A percentile compares a stretch with the other conserved stretches of the same genome.
Evolutionary conservation across 2,888 invertebrate species (phyloP).

Genomic region (Chouioia cunea): DNA sequence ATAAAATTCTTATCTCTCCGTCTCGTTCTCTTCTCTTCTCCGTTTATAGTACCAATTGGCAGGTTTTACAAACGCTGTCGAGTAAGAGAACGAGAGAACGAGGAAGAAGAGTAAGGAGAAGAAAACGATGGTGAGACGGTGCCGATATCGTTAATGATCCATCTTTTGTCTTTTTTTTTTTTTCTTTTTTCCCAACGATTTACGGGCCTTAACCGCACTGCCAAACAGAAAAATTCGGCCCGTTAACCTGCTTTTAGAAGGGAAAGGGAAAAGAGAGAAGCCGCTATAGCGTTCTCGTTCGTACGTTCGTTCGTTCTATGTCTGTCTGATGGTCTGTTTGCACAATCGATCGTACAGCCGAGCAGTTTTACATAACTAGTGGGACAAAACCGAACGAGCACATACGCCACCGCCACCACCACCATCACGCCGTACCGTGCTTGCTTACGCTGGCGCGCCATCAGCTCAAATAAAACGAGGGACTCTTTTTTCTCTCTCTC

Average conservation of each 20-base stretch:
- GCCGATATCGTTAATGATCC: slow-evolving; percentile 61
- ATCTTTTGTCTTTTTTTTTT: no score
- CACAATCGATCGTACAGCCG: slow-evolving; percentile 57
- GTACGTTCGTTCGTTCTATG: no score
- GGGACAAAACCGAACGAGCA: slow-evolving; percentile 29
- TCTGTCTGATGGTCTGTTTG: slow-evolving; percentile 54
- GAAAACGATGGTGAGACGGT: no score
- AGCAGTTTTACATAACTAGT: slow-evolving; percentile 54
- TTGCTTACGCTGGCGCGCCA: no score
- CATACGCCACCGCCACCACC: neutral
- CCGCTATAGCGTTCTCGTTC: slow-evolving; percentile 36
- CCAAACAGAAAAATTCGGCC: slow-evolving; percentile 26
- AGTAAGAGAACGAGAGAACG: no score
- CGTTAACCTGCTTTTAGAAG: slow-evolving; percentile 37
- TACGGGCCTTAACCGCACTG: neutral
- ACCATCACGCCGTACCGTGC: no score
- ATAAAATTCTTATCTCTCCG: slow-evolving; percentile 6
- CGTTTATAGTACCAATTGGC: slow-evolving; percentile 43
- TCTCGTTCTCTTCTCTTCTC: neutral
- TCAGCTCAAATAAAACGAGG: no score
- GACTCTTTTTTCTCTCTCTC: no score
- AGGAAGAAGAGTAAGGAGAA: no score
- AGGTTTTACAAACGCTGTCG: slow-evolving; percentile 15
- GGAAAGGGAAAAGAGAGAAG: neutral
- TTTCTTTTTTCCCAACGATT: slow-evolving; percentile 48